Conservation (phyloP, 23 tunicate species). For the Halocynthia aurantium region DNA sequence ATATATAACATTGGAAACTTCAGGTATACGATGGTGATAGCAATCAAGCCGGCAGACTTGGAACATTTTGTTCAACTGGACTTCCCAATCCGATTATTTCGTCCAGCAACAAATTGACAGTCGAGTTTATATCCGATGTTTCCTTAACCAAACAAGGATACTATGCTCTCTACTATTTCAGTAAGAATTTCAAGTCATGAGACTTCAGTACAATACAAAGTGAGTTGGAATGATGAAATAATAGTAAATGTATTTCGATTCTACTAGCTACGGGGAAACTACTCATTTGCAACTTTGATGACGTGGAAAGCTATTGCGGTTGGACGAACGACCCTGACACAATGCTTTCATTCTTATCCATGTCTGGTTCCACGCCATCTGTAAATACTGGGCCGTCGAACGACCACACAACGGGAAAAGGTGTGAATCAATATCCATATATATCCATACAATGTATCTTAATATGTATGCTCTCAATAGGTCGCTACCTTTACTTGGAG, state of each 20-base stretch:
- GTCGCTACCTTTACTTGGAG: conserved; percentile 69
- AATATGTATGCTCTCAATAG: conserved; percentile 2
- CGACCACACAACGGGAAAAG: conserved; percentile 59
- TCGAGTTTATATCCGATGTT: conserved; percentile 47
- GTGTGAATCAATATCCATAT: not conserved
- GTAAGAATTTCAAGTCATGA: conserved; percentile 10
- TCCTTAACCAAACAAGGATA: conserved; percentile 60
- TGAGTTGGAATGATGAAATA: no score
- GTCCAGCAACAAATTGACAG: conserved; percentile 46
- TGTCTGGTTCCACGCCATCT: conserved; percentile 45
- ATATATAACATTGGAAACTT: not conserved
- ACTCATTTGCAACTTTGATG: conserved; percentile 67
- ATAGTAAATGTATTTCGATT: not conserved
- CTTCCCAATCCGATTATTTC: conserved; percentile 36
- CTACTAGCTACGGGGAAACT: not conserved
- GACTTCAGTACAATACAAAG: no score
- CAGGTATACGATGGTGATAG: conserved; percentile 73
- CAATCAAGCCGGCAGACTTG: conserved; percentile 22
- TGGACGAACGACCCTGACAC: conserved; percentile 55
- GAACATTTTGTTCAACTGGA: conserved; percentile 47
- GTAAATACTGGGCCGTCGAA: conserved; percentile 56
- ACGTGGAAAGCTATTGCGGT: conserved; percentile 33
- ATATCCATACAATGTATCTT: no score
- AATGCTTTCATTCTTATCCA: conserved; percentile 37
- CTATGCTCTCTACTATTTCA: conserved; percentile 38